Evolutionary conservation across 2,888 invertebrate species (phyloP), one percentile per base, ranked within the genome.

Genomic region (Tiliacea citrago): DNA sequence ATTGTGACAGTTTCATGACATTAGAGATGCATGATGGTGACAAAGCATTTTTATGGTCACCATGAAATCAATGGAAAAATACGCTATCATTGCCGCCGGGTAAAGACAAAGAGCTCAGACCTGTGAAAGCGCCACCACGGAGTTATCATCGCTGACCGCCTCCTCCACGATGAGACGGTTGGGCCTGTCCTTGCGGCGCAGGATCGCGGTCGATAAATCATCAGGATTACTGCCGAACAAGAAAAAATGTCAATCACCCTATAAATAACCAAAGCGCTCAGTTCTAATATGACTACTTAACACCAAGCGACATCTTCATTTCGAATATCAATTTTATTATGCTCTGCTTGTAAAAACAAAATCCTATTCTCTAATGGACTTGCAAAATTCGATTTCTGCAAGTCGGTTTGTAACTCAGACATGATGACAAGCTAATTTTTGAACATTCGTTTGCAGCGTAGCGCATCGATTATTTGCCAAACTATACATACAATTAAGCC

Each of bases 101-200:
- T 21, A 42, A 70, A 71, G 82, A 87, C 81, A 82, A 86, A 86
- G 83, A 66, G 73, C 60, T 75, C 91, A 92, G 92, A 98, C 98
- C 97, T 99, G 99, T 87, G 99, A 99, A 82, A 99, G 96, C 47
- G 99, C 98, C 82, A 99, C 99, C 82, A 99, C 99, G 0, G 99
- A 99, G 95, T 99, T 99, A 95, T 99, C 99, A 97, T 99, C 99
- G 94, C 99, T 99, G 89, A 98, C 98, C 51, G 99, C 99, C 95
- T 99, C 99, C 93, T 99, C 99, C 35, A 99, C 99, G 91, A 99
- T 97, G 85, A 99, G 97, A 92, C 99, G 98, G 96, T 99, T 99
- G 85, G 99, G 99, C 94, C 99, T 98, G 94, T 99, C 99, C 97
- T 99, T 99, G 93, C 98, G 99, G 91, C 99, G 98, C 91, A 99